Percentiles rank a stretch among this genome's conserved stretches.
phyloP scores from a whole-genome alignment of 1,140 invertebrate genomes.

The Conus betulinus region DNA sequence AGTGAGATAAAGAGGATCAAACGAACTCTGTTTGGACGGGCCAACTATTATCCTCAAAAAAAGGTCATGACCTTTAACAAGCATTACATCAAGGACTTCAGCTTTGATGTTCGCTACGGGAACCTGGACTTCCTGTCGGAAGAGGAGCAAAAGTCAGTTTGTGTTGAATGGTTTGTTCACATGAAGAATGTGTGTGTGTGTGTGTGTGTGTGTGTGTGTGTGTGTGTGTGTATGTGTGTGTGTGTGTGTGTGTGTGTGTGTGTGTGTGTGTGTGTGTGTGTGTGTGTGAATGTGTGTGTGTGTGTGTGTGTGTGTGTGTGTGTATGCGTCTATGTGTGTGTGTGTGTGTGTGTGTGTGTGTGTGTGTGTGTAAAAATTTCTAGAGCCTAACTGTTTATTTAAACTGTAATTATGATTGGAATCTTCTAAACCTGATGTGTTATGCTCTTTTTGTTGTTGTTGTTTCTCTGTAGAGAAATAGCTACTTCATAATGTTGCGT shows the following conservation, averaged over 20 bases:
- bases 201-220: too few relatives aligned
- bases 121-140: slow-evolving; percentile 84
- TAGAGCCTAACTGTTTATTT: too few relatives aligned
- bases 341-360: neutral
- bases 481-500: too few relatives aligned
- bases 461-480: too few relatives aligned
- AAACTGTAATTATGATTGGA: too few relatives aligned
- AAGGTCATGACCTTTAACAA: slow-evolving; percentile 99
- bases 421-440: too few relatives aligned
- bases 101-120: slow-evolving; percentile 93
- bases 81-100: slow-evolving; percentile 87
- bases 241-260: too few relatives aligned
- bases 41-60: slow-evolving; percentile 97
- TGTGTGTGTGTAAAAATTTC: too few relatives aligned
- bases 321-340: neutral
- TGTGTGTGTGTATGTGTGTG: too few relatives aligned
- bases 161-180: neutral
- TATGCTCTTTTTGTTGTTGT: too few relatives aligned
- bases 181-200: too few relatives aligned
- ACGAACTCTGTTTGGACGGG: slow-evolving; percentile 90
- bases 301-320: neutral
- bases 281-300: neutral
- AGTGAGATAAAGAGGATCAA: slow-evolving; percentile 82
- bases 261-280: neutral
- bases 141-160: slow-evolving; percentile 80